These are phyloP conservation scores for Lasioglossum morio DNA, from an alignment of 2,888 invertebrate genomes.

Conservation along the genomic window DNA sequence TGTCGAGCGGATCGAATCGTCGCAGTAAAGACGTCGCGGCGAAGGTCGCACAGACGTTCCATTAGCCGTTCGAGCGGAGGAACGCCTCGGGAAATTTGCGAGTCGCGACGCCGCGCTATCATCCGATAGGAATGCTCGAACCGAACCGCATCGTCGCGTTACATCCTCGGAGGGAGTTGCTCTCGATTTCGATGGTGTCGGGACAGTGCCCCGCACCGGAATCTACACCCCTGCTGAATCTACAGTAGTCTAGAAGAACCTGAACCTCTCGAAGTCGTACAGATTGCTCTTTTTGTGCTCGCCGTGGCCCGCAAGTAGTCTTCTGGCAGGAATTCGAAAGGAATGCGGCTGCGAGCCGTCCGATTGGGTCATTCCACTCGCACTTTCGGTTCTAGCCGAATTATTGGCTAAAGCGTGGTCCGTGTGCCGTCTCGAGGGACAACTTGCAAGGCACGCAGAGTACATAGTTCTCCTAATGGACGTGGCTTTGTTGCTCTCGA, in stretches of 20 bases:
- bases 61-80: constrained; percentile 1
- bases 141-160: neutral
- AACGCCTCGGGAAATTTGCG: constrained; percentile 9
- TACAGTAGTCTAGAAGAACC: neutral
- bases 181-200: neutral
- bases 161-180: neutral
- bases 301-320: too few relatives aligned
- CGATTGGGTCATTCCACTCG: too few relatives aligned
- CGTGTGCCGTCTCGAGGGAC: too few relatives aligned
- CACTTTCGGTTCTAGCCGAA: too few relatives aligned
- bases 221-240: neutral
- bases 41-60: constrained; percentile 48
- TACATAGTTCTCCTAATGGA: neutral
- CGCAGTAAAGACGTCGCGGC: constrained; percentile 3
- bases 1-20: too few relatives aligned
- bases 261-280: too few relatives aligned
- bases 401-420: too few relatives aligned
- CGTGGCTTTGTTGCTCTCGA: neutral
- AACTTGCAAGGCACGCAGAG: too few relatives aligned
- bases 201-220: neutral
- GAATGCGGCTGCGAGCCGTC: too few relatives aligned
- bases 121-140: constrained; percentile 1
- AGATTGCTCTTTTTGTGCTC: neutral
- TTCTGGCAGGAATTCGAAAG: too few relatives aligned
- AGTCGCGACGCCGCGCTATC: neutral